Base-by-base conservation (phyloP, 2,888 invertebrate genomes). In the Byasa hedistus region DNA sequence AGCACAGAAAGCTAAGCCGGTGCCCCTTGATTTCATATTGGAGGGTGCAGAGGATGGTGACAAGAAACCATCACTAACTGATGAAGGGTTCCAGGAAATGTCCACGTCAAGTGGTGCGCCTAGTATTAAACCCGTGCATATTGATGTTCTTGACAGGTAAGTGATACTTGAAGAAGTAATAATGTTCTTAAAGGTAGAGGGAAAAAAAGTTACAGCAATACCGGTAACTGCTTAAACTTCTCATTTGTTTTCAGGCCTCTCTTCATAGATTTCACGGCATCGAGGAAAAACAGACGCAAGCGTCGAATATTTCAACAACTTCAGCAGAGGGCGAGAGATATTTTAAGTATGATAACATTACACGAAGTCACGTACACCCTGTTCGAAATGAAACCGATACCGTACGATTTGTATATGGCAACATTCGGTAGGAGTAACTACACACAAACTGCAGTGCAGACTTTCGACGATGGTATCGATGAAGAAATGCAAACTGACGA, bases 311-410 rank as follows among this genome's bases (percentile, higher is more conserved):
- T 77, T 10, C 85, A 88, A 48, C 76, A 75, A 39, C 67, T 89
- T 22, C 81, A 81, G 69, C 86, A 84, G 70, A 77, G 92, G 17
- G 91, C 89, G 0, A 78, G 82, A 70, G 91, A 92, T 69, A 78
- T 92, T 22, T 75, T 90, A 1, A 81, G 79, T 69, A 86, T 92
- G 76, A 87, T 92, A 70, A 86, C 86, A 66, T 73, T 92, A 10
- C 91, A 92, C 39, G 86, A 89, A 81, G 89, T 92, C 82, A 80
- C 86, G 0, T 91, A 86, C 68, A 78, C 76, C 1, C 73, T 92
- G 2, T 91, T 85, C 55, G 91, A 92, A 84, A 89, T 92, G 87
- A 84, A 88, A 74, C 91, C 92, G 0, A 88, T 92, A 70, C 85
- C 91, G 0, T 92, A 92, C 68, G 91, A 92, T 63, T 74, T 88